A percentile compares a stretch with the other conserved stretches of the same genome.
phyloP scores from a whole-genome alignment of 2,888 invertebrate species.

The Caenorhabditis doughertyi region DNA sequence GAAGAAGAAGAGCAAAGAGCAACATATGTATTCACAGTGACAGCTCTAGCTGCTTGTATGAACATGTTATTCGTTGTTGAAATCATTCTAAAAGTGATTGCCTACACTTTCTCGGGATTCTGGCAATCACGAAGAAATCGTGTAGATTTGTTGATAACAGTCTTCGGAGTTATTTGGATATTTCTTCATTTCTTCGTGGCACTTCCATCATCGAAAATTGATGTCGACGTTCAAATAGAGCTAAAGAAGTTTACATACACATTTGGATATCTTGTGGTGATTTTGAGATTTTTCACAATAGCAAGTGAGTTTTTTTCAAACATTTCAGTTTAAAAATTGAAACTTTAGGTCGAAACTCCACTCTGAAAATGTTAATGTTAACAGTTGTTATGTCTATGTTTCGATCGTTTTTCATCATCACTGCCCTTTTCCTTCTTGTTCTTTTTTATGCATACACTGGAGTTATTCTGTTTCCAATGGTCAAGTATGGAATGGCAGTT shows the following conservation, averaged over 20 bases:
- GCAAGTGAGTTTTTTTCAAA: constrained; percentile 87
- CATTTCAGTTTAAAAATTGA: neutral
- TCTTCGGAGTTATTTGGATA: constrained; percentile 94
- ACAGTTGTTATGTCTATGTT: constrained; percentile 99
- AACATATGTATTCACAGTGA: constrained; percentile 88
- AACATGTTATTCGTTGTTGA: constrained; percentile 96
- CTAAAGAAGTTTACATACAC: constrained; percentile 93
- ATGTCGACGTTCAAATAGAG: constrained; percentile 62
- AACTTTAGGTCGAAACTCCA: constrained; percentile 85
- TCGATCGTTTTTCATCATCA: constrained; percentile 98
- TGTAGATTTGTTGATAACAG: constrained; percentile 97
- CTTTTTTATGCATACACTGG: constrained; percentile 99
- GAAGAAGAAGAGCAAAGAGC: constrained; percentile 86
- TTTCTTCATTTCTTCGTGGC: constrained; percentile 86
- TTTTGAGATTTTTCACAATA: constrained; percentile 98
- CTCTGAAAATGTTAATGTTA: constrained; percentile 99
- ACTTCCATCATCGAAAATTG: constrained; percentile 70
- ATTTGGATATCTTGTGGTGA: constrained; percentile 97
- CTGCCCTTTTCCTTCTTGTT: constrained; percentile 91
- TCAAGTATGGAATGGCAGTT: constrained; percentile 98
- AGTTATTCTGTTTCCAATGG: constrained; percentile 98
- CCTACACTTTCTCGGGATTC: constrained; percentile 97
- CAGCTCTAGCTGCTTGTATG: constrained; percentile 91
- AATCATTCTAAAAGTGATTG: constrained; percentile 97
- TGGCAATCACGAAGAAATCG: constrained; percentile 98